Percentiles rank a stretch among this genome's conserved stretches.
These are phyloP conservation scores for Meandrusa payeni DNA, from an alignment of 2,888 invertebrate genomes.

Conservation along the genomic window DNA sequence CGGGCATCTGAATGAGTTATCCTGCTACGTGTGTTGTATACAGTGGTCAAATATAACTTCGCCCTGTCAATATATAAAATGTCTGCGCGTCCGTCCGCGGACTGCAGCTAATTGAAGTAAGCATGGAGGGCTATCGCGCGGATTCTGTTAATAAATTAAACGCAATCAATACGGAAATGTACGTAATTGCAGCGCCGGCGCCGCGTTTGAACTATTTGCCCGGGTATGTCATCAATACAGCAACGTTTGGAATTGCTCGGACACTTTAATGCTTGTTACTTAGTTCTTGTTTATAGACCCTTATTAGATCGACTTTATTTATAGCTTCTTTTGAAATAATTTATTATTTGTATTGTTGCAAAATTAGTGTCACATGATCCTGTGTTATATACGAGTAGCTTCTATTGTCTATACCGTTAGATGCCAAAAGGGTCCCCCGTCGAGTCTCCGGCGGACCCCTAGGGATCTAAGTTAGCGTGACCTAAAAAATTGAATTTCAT, in stretches of 20 bases:
- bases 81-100: slow-evolving; percentile 31
- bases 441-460: no score
- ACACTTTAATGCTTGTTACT: slow-evolving; percentile 12
- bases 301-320: slow-evolving; percentile 12
- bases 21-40: slow-evolving; percentile 37
- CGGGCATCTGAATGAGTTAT: slow-evolving; percentile 59
- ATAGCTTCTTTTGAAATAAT: slow-evolving; percentile 13
- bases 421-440: no score
- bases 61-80: slow-evolving; percentile 38
- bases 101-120: slow-evolving; percentile 38
- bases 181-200: slow-evolving; percentile 31
- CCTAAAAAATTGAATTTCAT: no score
- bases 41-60: slow-evolving; percentile 31
- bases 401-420: no score
- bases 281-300: slow-evolving; percentile 12
- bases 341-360: background rate
- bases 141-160: slow-evolving; percentile 38
- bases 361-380: no score
- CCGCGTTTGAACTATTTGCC: slow-evolving; percentile 29
- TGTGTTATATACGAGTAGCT: no score
- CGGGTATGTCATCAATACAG: slow-evolving; percentile 23
- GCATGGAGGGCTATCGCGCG: slow-evolving; percentile 32
- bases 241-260: slow-evolving; percentile 8
- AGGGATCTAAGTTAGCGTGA: no score
- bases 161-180: slow-evolving; percentile 37